Evolutionary conservation across 2,113 vertebrate genomes (phyloP), one percentile per base, ranked within the genome.

Genomic region (Anhinga rufa): DNA sequence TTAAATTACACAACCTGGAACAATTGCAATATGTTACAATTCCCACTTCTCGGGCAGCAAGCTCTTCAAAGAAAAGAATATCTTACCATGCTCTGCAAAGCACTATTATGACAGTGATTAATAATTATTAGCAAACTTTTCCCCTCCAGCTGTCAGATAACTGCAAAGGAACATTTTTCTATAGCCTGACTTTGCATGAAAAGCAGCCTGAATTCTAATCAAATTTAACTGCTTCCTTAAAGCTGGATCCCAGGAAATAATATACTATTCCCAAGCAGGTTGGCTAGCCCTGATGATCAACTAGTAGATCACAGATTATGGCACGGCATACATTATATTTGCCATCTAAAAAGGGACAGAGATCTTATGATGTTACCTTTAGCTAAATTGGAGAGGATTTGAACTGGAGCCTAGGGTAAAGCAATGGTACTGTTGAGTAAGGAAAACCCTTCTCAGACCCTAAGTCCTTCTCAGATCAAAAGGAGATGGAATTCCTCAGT

Each of bases 51-150:
- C 36, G 4, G 48, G 42, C 31, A 1, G 71, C 57, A 88, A 91
- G 42, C 79, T 94, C 79, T 95, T 92, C 38, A 91, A 78, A 95
- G 49, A 87, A 93, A 84, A 82, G 29, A 95, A n/a, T 92, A 76
- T 55, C 62, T 92, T 83, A 91, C 49, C n/a, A 62, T 55, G 55
- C 79, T 90, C 89, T 86, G 82, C 58, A 94, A 87, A 95, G 64
- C 71, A 83, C 60, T 88, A 64, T 82, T 95, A 95, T 70, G 62
- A 57, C 69, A 90, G 64, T 64, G 55, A 86, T 90, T 95, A 95
- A 91, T 93, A 95, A 96, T 94, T 95, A 92, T 93, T 88, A 95
- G 79, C 68, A 81, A 96, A 90, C 60, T 94, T 76, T 94, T 94
- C 82, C 66, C 38, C 75, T 97, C 87, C 75, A 90, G 75, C 89